These are phyloP conservation scores for Coecobrya sp. DNA, from an alignment of 2,888 invertebrate genomes.

Conservation along the genomic window DNA sequence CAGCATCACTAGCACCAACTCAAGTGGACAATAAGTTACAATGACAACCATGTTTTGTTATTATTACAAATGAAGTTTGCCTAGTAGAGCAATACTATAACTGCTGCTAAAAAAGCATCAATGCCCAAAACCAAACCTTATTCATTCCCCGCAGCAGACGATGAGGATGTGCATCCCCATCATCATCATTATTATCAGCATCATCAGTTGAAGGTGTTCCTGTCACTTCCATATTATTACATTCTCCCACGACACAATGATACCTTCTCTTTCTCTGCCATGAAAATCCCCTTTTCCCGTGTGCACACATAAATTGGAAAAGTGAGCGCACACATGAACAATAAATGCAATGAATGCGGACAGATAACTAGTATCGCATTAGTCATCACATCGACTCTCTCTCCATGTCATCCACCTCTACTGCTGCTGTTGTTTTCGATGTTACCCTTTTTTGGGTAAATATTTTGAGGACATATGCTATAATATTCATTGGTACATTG, in stretches of 20 bases:
- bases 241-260: conserved; percentile 24
- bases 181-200: conserved; percentile 46
- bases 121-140: neutral
- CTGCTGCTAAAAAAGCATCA: neutral
- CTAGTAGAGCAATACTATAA: conserved; percentile 7
- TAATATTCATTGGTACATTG: neutral
- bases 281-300: conserved; percentile 22
- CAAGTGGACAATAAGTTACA: conserved; percentile 70
- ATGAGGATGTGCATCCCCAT: conserved; percentile 29
- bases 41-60: conserved; percentile 64
- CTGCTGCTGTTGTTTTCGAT: neutral
- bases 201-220: conserved; percentile 68
- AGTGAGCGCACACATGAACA: neutral
- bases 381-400: conserved; percentile 52
- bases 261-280: conserved; percentile 17
- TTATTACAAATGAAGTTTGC: conserved; percentile 72
- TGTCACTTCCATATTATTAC: conserved; percentile 66
- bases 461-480: conserved; percentile 15
- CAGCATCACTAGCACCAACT: conserved; percentile 46
- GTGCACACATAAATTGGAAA: neutral
- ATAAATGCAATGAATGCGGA: neutral
- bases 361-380: conserved; percentile 33
- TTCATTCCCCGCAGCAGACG: neutral
- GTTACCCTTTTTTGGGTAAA: neutral
- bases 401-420: neutral